Conservation (phyloP, 2,113 vertebrate species). For the Numenius arquata region DNA sequence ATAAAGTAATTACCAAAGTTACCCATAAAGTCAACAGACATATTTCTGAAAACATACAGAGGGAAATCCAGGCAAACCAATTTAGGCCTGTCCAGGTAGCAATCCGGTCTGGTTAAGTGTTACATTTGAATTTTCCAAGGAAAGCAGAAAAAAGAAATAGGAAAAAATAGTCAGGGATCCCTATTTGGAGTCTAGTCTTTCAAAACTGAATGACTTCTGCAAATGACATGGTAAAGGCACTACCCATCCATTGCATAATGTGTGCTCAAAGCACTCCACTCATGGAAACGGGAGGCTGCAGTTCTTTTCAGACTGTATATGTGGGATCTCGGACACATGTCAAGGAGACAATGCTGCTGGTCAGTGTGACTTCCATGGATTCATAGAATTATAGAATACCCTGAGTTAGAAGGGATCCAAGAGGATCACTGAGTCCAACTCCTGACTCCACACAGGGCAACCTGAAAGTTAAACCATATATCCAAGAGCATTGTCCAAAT, state of each 20-base stretch:
- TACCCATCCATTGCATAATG: not conserved
- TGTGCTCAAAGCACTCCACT: not conserved
- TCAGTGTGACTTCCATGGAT: not conserved
- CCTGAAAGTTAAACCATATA: not conserved
- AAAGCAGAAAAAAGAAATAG: not conserved
- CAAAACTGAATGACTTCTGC: not conserved
- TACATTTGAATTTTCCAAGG: not conserved
- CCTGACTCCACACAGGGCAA: not conserved
- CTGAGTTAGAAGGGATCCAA: not conserved
- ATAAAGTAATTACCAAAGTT: not conserved
- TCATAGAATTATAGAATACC: not conserved
- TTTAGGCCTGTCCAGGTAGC: not conserved
- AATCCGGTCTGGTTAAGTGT: not conserved
- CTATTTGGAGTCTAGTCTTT: not conserved
- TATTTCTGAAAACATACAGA: not conserved
- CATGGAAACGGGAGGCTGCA: not conserved
- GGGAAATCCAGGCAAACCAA: not conserved
- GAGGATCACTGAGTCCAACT: not conserved
- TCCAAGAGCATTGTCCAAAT: not conserved
- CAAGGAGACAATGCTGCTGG: not conserved
- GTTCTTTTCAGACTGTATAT: not conserved
- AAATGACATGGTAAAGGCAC: not conserved
- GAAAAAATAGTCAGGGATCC: not conserved
- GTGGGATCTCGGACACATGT: not conserved
- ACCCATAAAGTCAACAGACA: not conserved